Base-by-base conservation (phyloP, 2,797 vertebrate genomes). In the Acrossocheilus fasciatus region DNA sequence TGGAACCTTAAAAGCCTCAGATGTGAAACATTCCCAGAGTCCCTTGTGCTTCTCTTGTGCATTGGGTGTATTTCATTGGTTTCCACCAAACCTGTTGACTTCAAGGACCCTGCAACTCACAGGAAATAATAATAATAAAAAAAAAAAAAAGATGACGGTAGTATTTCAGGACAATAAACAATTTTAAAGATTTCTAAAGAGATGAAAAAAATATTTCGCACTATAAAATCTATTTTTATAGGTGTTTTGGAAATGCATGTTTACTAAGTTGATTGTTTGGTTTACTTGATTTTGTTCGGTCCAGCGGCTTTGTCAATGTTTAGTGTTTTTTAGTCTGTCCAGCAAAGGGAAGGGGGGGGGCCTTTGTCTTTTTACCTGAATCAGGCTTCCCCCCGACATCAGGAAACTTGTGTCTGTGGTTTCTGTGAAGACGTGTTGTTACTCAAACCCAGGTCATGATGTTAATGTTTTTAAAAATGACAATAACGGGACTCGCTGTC, bases 51-150 rank as follows among this genome's bases (percentile, higher is more conserved):
- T 96, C 95, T 95, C 96, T 94, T 97, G 96, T 96, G 97, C 97
- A 96, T 97, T 97, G 97, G 97, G 97, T 98, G 98, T 98, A 98
- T 98, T 98, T 97, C 97, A 97, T 97, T 98, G 97, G 97, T 98
- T 97, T 96, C 95, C 96, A 96, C 96, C 95, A 93, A 95, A 93
- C 91, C 92, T 95, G 94, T 95, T 94, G 93, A 95, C 94, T 94
- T 93, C 88, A 92, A 92, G 90, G 89, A 93, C 91, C 93, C 93
- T 94, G 92, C 90, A 94, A 94, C 93, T 95, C 91, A 94, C 91
- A 92, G 91, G 92, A 93, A 89, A 92, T 84, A 76, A 68, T 77
- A 85, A 81, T 85, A 88, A 78, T 68, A 30, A 30, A 30, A 30
- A 30, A 30, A 70, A 86, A 89, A 36, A 36, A 89, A 82, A 83